Conservation (phyloP, 2,113 vertebrate species). For the chimpanzee (Pan troglodytes) region DNA sequence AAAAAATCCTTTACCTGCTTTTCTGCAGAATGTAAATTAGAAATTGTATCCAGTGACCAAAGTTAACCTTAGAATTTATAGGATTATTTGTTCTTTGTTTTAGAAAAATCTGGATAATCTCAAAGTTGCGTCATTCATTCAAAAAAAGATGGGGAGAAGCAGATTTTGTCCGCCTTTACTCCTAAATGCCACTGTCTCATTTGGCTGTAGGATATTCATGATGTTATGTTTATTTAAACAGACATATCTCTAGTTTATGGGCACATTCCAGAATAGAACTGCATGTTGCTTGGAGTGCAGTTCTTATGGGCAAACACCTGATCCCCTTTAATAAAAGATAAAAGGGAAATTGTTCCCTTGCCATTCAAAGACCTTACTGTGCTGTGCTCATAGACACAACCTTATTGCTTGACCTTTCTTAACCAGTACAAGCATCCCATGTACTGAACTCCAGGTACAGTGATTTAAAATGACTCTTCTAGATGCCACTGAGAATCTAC, state of each 20-base stretch:
- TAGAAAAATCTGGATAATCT: constrained; percentile 67
- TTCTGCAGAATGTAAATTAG: neutral
- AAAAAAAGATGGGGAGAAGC: constrained; percentile 6
- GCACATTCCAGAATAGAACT: constrained; percentile 80
- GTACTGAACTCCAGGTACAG: neutral
- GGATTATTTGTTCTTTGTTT: constrained; percentile 39
- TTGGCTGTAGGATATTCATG: constrained; percentile 83
- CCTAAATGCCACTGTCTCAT: constrained; percentile 80
- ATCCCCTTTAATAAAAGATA: constrained; percentile 86
- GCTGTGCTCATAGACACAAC: neutral
- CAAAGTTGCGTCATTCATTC: constrained; percentile 71
- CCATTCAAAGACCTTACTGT: constrained; percentile 41
- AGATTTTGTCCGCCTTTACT: constrained; percentile 58
- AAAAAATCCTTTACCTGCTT: neutral
- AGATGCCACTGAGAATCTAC: neutral
- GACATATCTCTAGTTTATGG: constrained; percentile 86
- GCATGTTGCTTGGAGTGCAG: constrained; percentile 79
- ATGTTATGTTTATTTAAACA: constrained; percentile 89
- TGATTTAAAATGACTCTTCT: neutral
- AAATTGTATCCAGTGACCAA: neutral
- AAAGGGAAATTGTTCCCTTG: constrained; percentile 71
- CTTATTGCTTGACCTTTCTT: constrained; percentile 56
- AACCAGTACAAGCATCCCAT: neutral
- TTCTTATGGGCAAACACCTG: constrained; percentile 89
- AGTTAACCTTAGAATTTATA: constrained; percentile 24